These are phyloP conservation scores for Sarcophaga subvicina DNA, from an alignment of 2,888 invertebrate genomes.

Conservation along the genomic window DNA sequence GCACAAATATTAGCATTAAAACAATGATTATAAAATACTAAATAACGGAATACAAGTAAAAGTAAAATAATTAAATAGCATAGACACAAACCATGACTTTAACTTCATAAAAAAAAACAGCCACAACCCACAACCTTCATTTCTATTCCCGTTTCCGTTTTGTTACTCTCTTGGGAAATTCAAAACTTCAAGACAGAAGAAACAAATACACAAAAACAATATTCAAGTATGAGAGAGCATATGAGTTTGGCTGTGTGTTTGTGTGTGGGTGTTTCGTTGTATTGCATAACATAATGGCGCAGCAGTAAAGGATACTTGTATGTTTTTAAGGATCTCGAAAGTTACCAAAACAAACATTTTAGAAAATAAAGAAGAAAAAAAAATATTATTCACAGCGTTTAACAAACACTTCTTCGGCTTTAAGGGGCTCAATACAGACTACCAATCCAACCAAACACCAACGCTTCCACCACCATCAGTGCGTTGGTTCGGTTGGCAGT, in stretches of 20 bases:
- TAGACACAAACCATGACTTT: too few species aligned
- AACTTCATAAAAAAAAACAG: background rate
- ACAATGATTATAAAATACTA: constrained; percentile 64
- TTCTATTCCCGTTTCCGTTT: constrained; percentile 4
- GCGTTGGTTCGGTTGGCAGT: background rate
- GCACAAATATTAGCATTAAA: constrained; percentile 51
- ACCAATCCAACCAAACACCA: too few species aligned
- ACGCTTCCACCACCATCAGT: too few species aligned
- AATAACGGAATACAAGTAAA: constrained; percentile 16
- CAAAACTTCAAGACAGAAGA: constrained; percentile 22
- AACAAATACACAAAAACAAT: background rate
- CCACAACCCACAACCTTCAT: background rate
- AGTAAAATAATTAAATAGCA: background rate
- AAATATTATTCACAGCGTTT: constrained; percentile 17
- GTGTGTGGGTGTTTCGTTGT: too few species aligned
- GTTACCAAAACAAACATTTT: constrained; percentile 67
- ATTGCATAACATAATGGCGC: too few species aligned
- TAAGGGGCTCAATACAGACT: too few species aligned
- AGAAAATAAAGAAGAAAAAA: background rate
- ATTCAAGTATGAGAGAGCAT: background rate
- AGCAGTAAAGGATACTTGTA: constrained; percentile 49
- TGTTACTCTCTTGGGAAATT: constrained; percentile 25
- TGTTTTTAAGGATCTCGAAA: constrained; percentile 56
- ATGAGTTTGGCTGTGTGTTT: too few species aligned
- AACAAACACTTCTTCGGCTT: background rate